A percentile compares a stretch with the other conserved stretches of the same genome.
Evolutionary conservation across 2,888 invertebrate species (phyloP).

Genomic region (Odontocerum albicorne): DNA sequence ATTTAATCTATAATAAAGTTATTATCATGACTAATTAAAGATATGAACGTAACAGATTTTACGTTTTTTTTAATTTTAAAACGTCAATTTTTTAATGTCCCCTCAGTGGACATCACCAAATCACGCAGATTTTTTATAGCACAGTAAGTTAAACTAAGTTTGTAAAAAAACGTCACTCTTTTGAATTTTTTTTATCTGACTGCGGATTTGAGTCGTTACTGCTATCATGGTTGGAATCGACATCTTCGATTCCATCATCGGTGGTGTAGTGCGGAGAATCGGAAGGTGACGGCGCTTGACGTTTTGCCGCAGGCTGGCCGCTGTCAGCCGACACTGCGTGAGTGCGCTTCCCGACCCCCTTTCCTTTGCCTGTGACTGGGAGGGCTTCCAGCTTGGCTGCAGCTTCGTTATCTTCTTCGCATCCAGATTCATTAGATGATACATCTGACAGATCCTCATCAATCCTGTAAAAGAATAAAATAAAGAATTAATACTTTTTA

Average conservation of each 20-base stretch:
- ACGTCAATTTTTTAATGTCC: too few species aligned
- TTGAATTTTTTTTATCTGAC: too few species aligned
- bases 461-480: slow-evolving; percentile 47
- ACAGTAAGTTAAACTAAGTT: too few species aligned
- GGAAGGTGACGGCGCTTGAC: too few species aligned
- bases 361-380: slow-evolving; percentile 14
- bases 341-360: slow-evolving; percentile 24
- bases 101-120: too few species aligned
- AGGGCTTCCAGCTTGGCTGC: neutral
- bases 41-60: too few species aligned
- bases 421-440: slow-evolving; percentile 39
- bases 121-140: too few species aligned
- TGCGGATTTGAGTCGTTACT: slow-evolving; percentile 1
- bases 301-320: neutral
- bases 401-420: slow-evolving; percentile 42
- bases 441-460: slow-evolving; percentile 57
- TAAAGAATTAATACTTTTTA: too few species aligned
- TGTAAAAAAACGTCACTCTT: too few species aligned
- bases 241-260: slow-evolving; percentile 1
- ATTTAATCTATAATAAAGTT: too few species aligned
- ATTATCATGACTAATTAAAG: too few species aligned
- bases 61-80: too few species aligned
- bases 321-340: neutral
- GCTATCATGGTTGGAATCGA: neutral
- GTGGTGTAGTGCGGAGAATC: neutral